Percentiles rank a stretch among this genome's conserved stretches.
Evolutionary conservation across 2,888 invertebrate species (phyloP).

Genomic region (Palloptera scutellata): DNA sequence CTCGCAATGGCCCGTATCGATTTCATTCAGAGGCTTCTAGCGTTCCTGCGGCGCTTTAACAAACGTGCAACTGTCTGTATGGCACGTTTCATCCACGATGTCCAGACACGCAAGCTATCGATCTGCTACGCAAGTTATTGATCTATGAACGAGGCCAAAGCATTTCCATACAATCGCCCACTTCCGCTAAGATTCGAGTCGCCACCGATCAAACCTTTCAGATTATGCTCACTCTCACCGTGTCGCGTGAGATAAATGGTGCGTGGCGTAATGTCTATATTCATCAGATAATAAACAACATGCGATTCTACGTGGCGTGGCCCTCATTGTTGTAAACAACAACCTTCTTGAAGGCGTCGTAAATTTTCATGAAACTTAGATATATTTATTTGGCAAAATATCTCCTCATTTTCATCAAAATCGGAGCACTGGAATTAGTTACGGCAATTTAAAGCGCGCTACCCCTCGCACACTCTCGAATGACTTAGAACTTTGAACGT

Average conservation of each 20-base stretch:
- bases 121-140: conserved; percentile 88
- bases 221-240: conserved; percentile 95
- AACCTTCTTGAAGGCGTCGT: conserved; percentile 90
- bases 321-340: conserved; percentile 94
- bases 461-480: too few species aligned
- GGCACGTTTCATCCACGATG: conserved; percentile 94
- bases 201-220: conserved; percentile 93
- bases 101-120: conserved; percentile 91
- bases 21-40: conserved; percentile 99
- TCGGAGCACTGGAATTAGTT: too few species aligned
- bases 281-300: conserved; percentile 99
- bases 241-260: conserved; percentile 98
- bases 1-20: conserved; percentile 98
- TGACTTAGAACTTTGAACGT: too few species aligned
- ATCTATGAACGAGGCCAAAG: conserved; percentile 83
- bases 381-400: too few species aligned
- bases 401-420: too few species aligned
- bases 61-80: conserved; percentile 91
- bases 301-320: conserved; percentile 96
- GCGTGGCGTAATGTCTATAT: conserved; percentile 96
- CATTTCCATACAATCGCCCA: conserved; percentile 81
- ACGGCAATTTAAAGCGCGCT: too few species aligned
- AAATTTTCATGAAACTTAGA: conserved; percentile 95
- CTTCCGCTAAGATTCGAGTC: conserved; percentile 87
- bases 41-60: conserved; percentile 94